These are phyloP conservation scores for Psix sp. DNA, from an alignment of 1,140 invertebrate genomes.

Conservation along the genomic window DNA sequence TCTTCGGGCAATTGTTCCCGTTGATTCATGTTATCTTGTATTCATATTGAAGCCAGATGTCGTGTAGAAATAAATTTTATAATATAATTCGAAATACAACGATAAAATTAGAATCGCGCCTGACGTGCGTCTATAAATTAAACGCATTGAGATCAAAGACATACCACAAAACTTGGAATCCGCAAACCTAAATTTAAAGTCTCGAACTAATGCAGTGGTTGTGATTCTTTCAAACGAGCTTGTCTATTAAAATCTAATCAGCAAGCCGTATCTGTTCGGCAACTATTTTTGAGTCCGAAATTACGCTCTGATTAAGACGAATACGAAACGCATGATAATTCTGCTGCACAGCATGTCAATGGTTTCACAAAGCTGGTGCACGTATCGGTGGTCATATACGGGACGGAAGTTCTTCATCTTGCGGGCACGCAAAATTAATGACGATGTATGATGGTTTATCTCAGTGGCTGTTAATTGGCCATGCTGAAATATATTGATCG, in stretches of 20 bases:
- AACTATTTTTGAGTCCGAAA: slow-evolving; percentile 23
- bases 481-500: slow-evolving; percentile 58
- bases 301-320: slow-evolving; percentile 30
- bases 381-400: slow-evolving; percentile 44
- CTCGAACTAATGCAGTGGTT: slow-evolving; percentile 23
- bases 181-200: slow-evolving; percentile 17
- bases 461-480: slow-evolving; percentile 57
- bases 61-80: not conserved
- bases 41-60: not conserved
- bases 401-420: slow-evolving; percentile 60
- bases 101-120: slow-evolving; percentile 10
- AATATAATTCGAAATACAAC: slow-evolving; percentile 5
- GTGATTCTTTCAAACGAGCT: slow-evolving; percentile 23
- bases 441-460: slow-evolving; percentile 58
- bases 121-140: slow-evolving; percentile 17
- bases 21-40: too few species aligned
- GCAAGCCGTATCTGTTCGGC: slow-evolving; percentile 17
- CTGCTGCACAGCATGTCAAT: slow-evolving; percentile 33
- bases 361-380: slow-evolving; percentile 43
- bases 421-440: slow-evolving; percentile 55
- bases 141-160: slow-evolving; percentile 37
- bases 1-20: too few species aligned
- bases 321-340: slow-evolving; percentile 39
- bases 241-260: slow-evolving; percentile 34
- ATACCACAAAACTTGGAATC: slow-evolving; percentile 11